These are phyloP conservation scores for Drosophila tanythrix DNA, from an alignment of 2,888 invertebrate species.

Conservation along the genomic window DNA sequence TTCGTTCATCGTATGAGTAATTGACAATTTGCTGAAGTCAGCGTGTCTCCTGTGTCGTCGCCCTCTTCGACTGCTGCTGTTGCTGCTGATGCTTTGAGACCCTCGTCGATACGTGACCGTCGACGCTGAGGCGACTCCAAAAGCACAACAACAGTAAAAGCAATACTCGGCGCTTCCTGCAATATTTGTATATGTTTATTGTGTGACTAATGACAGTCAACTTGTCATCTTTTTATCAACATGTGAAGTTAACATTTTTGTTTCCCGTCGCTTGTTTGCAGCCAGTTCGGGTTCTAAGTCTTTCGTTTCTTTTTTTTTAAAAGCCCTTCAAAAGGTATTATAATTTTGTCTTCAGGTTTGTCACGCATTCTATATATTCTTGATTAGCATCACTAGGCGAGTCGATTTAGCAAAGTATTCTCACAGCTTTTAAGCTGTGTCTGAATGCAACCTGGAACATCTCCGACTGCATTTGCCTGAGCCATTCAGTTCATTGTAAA, in stretches of 20 bases:
- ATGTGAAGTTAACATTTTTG: constrained; percentile 78
- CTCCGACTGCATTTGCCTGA: no score
- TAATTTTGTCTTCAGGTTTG: neutral
- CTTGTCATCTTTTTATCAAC: constrained; percentile 83
- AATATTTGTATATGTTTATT: constrained; percentile 81
- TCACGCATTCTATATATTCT: neutral
- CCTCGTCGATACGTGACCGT: constrained; percentile 49
- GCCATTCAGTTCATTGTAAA: neutral
- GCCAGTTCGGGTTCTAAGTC: constrained; percentile 64
- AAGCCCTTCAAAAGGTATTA: neutral
- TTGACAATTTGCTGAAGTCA: constrained; percentile 81
- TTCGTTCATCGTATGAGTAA: constrained; percentile 81
- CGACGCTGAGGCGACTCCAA: constrained; percentile 4
- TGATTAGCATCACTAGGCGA: neutral
- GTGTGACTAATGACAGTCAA: constrained; percentile 81
- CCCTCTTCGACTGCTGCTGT: neutral
- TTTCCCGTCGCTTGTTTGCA: constrained; percentile 28
- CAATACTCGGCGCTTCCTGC: constrained; percentile 38
- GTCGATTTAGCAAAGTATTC: neutral
- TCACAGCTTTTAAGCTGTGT: neutral
- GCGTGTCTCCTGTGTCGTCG: constrained; percentile 68
- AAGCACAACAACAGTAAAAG: constrained; percentile 11
- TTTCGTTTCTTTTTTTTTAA: constrained; percentile 33
- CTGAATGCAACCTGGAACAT: neutral
- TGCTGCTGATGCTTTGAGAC: constrained; percentile 5